These are phyloP conservation scores for Proisotoma minuta DNA, from an alignment of 2,888 invertebrate species.

Conservation along the genomic window DNA sequence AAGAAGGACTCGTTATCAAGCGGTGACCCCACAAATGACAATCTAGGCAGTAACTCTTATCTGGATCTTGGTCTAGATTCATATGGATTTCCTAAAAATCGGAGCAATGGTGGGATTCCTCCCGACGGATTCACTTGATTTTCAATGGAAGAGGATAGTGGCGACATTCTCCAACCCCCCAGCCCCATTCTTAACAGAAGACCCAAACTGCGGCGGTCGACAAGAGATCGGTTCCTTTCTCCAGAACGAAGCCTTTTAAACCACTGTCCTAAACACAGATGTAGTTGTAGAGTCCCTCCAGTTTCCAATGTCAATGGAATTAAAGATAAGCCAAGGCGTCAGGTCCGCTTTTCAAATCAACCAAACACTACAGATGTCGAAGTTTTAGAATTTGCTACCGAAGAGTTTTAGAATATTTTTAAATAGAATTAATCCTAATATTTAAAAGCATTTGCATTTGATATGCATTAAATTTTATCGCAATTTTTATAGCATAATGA, in stretches of 20 bases:
- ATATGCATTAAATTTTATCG: neutral
- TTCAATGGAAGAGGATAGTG: slow-evolving; percentile 23
- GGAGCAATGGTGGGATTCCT: slow-evolving; percentile 34
- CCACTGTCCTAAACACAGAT: neutral
- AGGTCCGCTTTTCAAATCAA: slow-evolving; percentile 37
- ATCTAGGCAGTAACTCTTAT: slow-evolving; percentile 36
- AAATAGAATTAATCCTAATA: neutral
- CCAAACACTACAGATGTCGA: slow-evolving; percentile 30
- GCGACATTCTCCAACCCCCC: slow-evolving; percentile 7
- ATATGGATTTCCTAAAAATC: slow-evolving; percentile 35
- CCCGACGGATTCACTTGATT: slow-evolving; percentile 41
- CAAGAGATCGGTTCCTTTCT: neutral
- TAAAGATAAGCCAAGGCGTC: slow-evolving; percentile 28
- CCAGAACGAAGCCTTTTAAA: neutral
- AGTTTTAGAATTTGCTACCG: slow-evolving; percentile 37
- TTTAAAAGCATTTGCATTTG: no score
- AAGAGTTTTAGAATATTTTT: slow-evolving; percentile 23
- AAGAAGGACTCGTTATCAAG: slow-evolving; percentile 13
- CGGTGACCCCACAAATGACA: slow-evolving; percentile 18
- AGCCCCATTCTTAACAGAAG: neutral
- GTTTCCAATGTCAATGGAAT: neutral
- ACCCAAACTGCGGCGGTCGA: neutral
- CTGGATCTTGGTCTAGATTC: slow-evolving; percentile 38
- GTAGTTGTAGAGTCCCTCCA: neutral
- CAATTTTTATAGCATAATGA: neutral